Percentiles rank a stretch among this genome's conserved stretches.
Evolutionary conservation across 2,888 invertebrate genomes (phyloP).

Genomic region (Petrophora chlorosata): DNA sequence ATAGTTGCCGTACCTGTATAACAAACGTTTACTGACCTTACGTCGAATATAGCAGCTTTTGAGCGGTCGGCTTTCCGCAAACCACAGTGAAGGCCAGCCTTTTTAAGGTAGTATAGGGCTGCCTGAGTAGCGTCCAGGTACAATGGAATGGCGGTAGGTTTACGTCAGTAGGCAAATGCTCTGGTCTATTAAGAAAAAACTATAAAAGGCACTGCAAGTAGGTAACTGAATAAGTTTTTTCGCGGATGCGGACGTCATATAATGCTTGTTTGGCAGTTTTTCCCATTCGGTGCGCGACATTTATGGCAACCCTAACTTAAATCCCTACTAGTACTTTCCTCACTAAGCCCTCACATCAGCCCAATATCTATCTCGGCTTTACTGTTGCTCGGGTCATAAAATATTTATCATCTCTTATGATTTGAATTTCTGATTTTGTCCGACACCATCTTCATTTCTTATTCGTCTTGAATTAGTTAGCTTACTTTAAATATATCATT

Average conservation of each 20-base stretch:
- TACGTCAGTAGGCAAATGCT: no score
- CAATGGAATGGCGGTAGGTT: no score
- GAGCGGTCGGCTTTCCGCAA: constrained; percentile 24
- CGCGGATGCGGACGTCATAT: no score
- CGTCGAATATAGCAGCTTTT: constrained; percentile 16
- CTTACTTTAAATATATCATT: constrained; percentile 3
- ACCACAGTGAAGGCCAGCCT: constrained; percentile 25
- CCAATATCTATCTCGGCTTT: constrained; percentile 18
- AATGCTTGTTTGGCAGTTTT: no score
- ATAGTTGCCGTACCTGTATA: constrained; percentile 11
- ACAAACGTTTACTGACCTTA: constrained; percentile 20
- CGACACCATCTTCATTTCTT: constrained; percentile 21
- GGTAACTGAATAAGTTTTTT: no score
- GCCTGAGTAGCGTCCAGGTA: no score
- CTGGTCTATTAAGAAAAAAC: no score
- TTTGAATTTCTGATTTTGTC: constrained; percentile 31
- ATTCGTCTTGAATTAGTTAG: constrained; percentile 13
- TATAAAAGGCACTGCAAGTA: no score
- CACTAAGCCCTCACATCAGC: constrained; percentile 27
- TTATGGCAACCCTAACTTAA: no score
- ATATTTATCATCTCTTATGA: constrained; percentile 28
- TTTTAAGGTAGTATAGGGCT: constrained; percentile 31
- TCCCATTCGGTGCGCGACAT: no score
- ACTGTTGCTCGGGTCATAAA: constrained; percentile 19
- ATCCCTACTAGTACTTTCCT: constrained; percentile 20